phyloP scores from a whole-genome alignment of 2,888 invertebrate species.

The Anaspis maculata region DNA sequence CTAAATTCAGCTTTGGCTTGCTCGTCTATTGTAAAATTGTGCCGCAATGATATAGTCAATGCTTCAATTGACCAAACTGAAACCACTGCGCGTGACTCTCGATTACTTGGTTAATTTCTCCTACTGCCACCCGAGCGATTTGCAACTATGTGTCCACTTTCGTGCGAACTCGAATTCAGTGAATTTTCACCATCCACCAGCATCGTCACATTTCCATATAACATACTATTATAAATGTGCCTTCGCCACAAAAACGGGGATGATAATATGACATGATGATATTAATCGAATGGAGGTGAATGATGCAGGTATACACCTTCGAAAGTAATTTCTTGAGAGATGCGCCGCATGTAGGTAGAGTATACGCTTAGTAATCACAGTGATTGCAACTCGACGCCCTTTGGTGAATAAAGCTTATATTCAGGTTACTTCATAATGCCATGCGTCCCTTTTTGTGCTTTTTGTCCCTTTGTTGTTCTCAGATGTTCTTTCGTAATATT shows the following conservation, averaged over 20 bases:
- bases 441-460: background rate
- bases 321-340: no score
- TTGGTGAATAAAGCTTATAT: constrained; percentile 22
- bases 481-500: background rate
- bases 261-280: no score
- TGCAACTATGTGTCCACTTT: constrained; percentile 17
- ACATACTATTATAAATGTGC: no score
- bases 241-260: no score
- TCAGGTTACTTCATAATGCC: constrained; percentile 4
- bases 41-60: constrained; percentile 10
- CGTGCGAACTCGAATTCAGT: no score
- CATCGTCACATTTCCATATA: background rate
- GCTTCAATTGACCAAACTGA: constrained; percentile 15
- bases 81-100: constrained; percentile 15
- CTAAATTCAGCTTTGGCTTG: no score
- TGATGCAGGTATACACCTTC: no score
- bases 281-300: no score
- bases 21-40: constrained; percentile 10
- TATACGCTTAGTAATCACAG: constrained; percentile 18
- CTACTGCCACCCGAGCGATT: constrained; percentile 13
- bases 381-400: constrained; percentile 22
- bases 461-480: background rate
- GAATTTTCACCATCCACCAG: constrained; percentile 2
- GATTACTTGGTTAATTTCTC: constrained; percentile 17
- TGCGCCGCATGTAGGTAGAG: background rate